Evolutionary conservation across 2,113 vertebrate species (phyloP), one percentile per base, ranked within the genome.

Genomic region (Orycteropus afer): DNA sequence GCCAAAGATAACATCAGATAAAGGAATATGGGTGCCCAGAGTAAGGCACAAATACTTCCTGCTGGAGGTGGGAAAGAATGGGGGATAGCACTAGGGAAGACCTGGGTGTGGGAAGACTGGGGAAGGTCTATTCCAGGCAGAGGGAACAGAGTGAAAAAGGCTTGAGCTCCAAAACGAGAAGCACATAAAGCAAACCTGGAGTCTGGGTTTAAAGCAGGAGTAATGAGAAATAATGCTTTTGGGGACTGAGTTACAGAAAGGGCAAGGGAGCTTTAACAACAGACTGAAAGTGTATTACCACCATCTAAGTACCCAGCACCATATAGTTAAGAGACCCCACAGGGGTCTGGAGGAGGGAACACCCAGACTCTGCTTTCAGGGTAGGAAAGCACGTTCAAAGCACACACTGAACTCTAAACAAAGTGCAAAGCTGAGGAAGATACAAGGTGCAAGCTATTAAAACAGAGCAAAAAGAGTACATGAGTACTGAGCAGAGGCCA

Each of bases 291-390:
- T 32, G 2, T 11, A 8, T 3, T 45, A 5, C 40, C 34, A 1
- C 3, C 63, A 0, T 11, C 4, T 4, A 49, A 10, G 29, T 11
- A 32, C 34, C 49, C 25, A 1, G 10, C 32, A 2, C 22, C 82
- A 10, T 22, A 0, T 1, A 5, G 7, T 22, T 1, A 22, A n/a
- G 23, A 83, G 77, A 42, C 67, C 89, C 74, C 81, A 37, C 11
- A 23, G 71, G 29, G 3, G n/a, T 63, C 45, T 40, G 37, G 17
- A n/a, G 3, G 13, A n/a, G 42, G 20, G 40, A 57, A 27, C 25
- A 27, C 32, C 7, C 49, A 14, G n/a, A 29, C n/a, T 67, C 53
- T 17, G 42, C 25, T 13, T 32, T 55, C 1, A 34, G 47, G 77
- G 25, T 15, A 34, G 71, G 5, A 18, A 25, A 74, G 80, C 20